Conservation (phyloP, 2,797 vertebrate species). For the Enteromius viviparus region DNA sequence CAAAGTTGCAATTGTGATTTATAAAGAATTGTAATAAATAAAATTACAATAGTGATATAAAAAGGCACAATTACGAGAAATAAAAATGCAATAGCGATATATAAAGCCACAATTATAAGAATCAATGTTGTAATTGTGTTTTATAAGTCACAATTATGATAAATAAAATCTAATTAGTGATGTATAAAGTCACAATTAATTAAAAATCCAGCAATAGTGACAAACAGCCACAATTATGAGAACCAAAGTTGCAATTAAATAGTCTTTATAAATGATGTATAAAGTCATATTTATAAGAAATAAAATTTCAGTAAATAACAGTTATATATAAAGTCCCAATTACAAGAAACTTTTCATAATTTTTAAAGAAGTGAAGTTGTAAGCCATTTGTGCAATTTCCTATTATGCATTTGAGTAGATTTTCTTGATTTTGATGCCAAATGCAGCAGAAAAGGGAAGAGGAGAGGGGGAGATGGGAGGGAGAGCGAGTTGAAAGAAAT, state of each 20-base stretch:
- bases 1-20: background rate
- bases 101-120: background rate
- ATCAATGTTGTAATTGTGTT: background rate
- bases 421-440: background rate
- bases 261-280: too few species aligned
- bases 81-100: background rate
- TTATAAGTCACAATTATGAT: background rate
- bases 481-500: constrained; percentile 42
- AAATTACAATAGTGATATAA: background rate
- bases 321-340: too few species aligned
- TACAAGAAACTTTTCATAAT: background rate
- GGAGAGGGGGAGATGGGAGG: background rate
- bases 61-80: background rate
- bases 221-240: background rate
- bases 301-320: too few species aligned
- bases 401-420: background rate
- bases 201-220: background rate
- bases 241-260: background rate
- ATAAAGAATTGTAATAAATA: background rate
- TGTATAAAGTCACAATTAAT: background rate
- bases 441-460: background rate
- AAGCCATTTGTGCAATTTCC: constrained; percentile 3
- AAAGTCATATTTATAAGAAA: too few species aligned
- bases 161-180: too few species aligned
- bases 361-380: background rate